phyloP scores from a whole-genome alignment of 2,797 vertebrate genomes.

The Gambelia wislizenii region DNA sequence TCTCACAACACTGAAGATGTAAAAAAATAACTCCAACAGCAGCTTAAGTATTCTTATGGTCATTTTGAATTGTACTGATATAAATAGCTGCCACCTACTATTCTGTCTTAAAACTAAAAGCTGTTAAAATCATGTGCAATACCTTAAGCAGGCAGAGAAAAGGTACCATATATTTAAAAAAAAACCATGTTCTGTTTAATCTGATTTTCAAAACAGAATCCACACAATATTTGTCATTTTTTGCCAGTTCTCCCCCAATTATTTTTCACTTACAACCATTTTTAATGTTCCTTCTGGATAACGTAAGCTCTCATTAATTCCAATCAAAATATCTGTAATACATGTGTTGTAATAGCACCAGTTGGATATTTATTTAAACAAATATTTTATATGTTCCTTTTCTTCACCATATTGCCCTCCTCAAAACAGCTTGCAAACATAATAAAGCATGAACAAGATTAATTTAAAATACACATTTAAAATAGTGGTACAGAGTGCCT shows the following conservation, averaged over 20 bases:
- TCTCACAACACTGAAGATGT: not conserved
- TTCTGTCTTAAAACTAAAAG: not conserved
- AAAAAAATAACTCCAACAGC: not conserved
- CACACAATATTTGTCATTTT: not conserved
- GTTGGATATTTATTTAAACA: not conserved
- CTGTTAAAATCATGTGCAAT: not conserved
- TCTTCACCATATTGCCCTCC: not conserved
- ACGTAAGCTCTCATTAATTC: not conserved
- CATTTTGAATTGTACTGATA: not conserved
- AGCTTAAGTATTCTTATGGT: not conserved
- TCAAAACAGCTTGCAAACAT: not conserved
- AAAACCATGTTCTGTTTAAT: not conserved
- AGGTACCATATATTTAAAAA: too few species aligned
- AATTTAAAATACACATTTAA: not conserved
- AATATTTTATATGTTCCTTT: not conserved
- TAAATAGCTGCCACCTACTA: not conserved
- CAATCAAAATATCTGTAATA: conserved; percentile 7
- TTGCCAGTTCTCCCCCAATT: not conserved
- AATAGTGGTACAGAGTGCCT: not conserved
- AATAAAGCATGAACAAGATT: not conserved
- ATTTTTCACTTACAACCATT: not conserved
- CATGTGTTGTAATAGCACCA: not conserved
- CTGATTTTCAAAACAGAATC: not conserved
- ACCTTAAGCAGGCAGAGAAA: not conserved
- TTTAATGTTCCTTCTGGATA: not conserved